These are phyloP conservation scores for Atrina japonica DNA, from an alignment of 2,888 invertebrate species.

Conservation along the genomic window DNA sequence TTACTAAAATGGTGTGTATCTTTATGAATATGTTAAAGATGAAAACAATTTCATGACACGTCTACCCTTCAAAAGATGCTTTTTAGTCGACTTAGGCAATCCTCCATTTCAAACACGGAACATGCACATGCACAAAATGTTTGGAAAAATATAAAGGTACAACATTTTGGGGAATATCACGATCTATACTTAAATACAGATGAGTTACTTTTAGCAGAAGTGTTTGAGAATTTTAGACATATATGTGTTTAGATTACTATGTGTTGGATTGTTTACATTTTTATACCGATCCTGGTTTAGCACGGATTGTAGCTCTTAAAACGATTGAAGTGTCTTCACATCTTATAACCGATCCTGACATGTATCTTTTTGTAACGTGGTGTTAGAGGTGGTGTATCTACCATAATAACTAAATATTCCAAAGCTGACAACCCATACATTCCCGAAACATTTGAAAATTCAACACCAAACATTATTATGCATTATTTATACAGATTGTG, in stretches of 20 bases:
- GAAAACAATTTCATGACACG: constrained; percentile 28
- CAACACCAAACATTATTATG: background rate
- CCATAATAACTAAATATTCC: constrained; percentile 18
- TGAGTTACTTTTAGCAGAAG: constrained; percentile 69
- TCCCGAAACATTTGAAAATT: background rate
- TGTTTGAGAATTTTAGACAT: constrained; percentile 59
- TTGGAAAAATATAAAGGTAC: constrained; percentile 3
- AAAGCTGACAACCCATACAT: constrained; percentile 21
- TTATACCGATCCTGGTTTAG: constrained; percentile 24
- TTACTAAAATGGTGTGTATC: constrained; percentile 75
- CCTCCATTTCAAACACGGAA: constrained; percentile 43
- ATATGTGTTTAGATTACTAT: constrained; percentile 45
- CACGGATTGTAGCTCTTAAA: constrained; percentile 18
- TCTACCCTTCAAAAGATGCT: constrained; percentile 19
- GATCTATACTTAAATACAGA: constrained; percentile 32
- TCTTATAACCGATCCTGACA: constrained; percentile 23
- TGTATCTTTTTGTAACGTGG: constrained; percentile 18
- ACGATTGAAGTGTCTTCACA: constrained; percentile 5
- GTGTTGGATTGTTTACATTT: constrained; percentile 40
- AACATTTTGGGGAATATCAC: constrained; percentile 19
- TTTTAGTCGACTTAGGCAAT: constrained; percentile 47
- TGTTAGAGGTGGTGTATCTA: constrained; percentile 20
- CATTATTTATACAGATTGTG: constrained; percentile 10
- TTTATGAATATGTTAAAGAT: constrained; percentile 72
- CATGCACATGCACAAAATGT: constrained; percentile 57